phyloP scores from a whole-genome alignment of 1,140 invertebrate species.

The Stegodyphus dumicola region DNA sequence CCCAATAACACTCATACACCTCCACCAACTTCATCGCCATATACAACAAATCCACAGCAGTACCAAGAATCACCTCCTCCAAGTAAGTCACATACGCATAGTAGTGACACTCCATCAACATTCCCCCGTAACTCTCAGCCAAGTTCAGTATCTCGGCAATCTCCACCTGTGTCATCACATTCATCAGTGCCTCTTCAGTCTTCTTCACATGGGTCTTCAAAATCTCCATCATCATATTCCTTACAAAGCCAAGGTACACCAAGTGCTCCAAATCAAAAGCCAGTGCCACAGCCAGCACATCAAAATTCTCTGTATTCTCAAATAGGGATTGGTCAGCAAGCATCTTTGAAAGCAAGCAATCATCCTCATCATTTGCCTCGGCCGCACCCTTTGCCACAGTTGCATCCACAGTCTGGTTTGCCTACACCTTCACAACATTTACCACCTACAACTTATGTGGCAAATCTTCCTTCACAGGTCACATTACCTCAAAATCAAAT shows the following conservation, averaged over 20 bases:
- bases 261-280: constrained; percentile 28
- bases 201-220: constrained; percentile 36
- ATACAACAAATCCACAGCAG: constrained; percentile 19
- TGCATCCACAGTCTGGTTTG: constrained; percentile 29
- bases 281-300: constrained; percentile 44
- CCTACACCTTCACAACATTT: constrained; percentile 56
- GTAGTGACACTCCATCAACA: background rate
- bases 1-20: constrained; percentile 43
- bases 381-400: constrained; percentile 39
- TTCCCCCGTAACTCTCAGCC: constrained; percentile 14
- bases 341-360: constrained; percentile 26
- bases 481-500: constrained; percentile 55
- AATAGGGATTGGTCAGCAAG: constrained; percentile 35
- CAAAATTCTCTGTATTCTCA: constrained; percentile 52
- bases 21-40: constrained; percentile 54
- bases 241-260: constrained; percentile 22
- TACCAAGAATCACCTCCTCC: constrained; percentile 38
- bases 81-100: constrained; percentile 34
- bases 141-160: constrained; percentile 20
- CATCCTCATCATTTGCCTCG: constrained; percentile 34
- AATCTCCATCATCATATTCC: constrained; percentile 40
- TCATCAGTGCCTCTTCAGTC: constrained; percentile 27
- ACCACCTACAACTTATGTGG: constrained; percentile 45
- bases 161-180: constrained; percentile 47
- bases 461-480: constrained; percentile 43